Evolutionary conservation across 2,888 invertebrate species (phyloP).

Genomic region (Stegana nigrithorax): DNA sequence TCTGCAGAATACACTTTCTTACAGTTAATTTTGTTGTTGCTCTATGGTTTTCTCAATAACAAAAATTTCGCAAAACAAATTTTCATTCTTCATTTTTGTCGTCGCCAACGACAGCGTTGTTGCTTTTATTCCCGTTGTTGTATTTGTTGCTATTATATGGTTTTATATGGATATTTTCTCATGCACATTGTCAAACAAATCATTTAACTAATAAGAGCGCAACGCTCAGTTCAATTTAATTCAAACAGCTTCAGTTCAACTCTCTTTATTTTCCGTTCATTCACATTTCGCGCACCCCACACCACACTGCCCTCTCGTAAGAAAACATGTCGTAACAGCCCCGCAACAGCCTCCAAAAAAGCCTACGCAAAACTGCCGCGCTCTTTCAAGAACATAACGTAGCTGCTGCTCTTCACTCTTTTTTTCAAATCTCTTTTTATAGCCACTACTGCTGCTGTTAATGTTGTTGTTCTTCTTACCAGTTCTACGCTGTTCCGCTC

Average conservation of each 20-base stretch:
- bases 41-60: slow-evolving; percentile 52
- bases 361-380: no score
- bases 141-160: slow-evolving; percentile 12
- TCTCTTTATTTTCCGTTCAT: slow-evolving; percentile 43
- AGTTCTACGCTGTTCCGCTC: not conserved
- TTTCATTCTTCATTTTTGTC: no score
- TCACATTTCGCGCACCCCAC: slow-evolving; percentile 41
- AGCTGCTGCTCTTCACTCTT: no score
- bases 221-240: slow-evolving; percentile 18
- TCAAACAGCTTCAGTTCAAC: no score
- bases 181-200: no score
- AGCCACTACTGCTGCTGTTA: not conserved
- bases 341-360: not conserved
- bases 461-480: slow-evolving; percentile 1
- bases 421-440: not conserved
- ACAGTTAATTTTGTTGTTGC: slow-evolving; percentile 23
- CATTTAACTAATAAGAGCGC: slow-evolving; percentile 28
- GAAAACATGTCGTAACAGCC: not conserved
- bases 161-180: no score
- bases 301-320: slow-evolving; percentile 24
- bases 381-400: slow-evolving; percentile 4
- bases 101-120: slow-evolving; percentile 1
- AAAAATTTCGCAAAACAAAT: slow-evolving; percentile 40
- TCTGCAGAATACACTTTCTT: not conserved
- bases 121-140: slow-evolving; percentile 7